Base-by-base conservation (phyloP, 92 coral and sea anemone species). In the Palythoa caribaeorum region DNA sequence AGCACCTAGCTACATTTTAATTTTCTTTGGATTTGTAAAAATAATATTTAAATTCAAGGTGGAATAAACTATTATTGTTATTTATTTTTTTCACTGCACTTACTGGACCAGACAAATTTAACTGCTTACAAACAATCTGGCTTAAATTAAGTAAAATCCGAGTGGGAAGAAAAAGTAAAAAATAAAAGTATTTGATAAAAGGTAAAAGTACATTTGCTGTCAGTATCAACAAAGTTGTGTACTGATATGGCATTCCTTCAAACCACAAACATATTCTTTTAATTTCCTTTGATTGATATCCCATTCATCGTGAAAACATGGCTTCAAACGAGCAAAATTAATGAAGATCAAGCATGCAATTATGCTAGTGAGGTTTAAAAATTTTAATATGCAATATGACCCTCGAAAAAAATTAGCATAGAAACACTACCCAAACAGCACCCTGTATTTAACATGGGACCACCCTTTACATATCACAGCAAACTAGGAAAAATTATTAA, bases 281-380 rank as follows among this genome's bases (percentile, higher is more conserved):
- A 70, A 38, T 70, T 35, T 70, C 44, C 74, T 70, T 70, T 70
- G 74, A 70, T 28, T 70, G 36, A 70, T 36, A 70, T 70, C 74
- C 12, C 16, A 9, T 35, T 70, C 40, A 28, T n/a, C 20, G 1
- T 70, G 74, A 70, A 36, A 38, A 35, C 47, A 70, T 36, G 47
- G 74, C 74, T 70, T 70, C 74, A 70, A 36, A 70, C 17, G 17
- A 10, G 47, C 74, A 70, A 70, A 70, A 70, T 38, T 36, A 70
- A 70, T 36, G 47, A 70, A 70, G 44, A 35, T 28, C 74, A 70
- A 70, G 70, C 74, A 70, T 38, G 47, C 6, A 70, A 70, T 70
- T 70, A 35, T 70, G 74, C 74, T n/a, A 70, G 47, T 70, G 74
- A 38, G 74, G 39, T n/a, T 65, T 65, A 21, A 65, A 65, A 65